Conservation (phyloP, 2,797 vertebrate genomes). For the Miichthys miiuy region DNA sequence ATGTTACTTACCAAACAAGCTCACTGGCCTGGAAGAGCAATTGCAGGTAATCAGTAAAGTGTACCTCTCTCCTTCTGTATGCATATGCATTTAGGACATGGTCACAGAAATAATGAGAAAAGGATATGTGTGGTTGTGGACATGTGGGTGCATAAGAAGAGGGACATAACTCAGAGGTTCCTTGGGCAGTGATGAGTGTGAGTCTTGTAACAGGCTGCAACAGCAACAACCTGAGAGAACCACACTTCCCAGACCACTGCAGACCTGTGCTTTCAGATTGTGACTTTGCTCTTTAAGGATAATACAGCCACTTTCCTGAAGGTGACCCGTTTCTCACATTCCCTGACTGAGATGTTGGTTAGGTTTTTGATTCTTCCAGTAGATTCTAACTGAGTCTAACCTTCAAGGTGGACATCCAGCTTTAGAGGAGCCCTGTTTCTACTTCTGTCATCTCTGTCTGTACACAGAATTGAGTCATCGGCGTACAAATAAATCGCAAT, state of each 20-base stretch:
- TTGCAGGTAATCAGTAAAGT: conserved; percentile 53
- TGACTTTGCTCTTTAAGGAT: conserved; percentile 19
- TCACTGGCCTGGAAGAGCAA: conserved; percentile 53
- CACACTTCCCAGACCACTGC: not conserved
- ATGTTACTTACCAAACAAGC: conserved; percentile 61
- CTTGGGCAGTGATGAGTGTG: conserved; percentile 1
- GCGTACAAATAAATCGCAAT: conserved; percentile 1
- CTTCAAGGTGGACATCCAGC: not conserved
- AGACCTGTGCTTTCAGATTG: not conserved
- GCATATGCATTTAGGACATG: conserved; percentile 40
- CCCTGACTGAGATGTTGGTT: not conserved
- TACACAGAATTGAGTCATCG: conserved; percentile 22
- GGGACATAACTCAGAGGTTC: not conserved
- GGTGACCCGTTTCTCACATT: not conserved
- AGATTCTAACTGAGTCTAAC: not conserved
- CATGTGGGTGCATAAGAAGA: conserved; percentile 13
- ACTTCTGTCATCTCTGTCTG: conserved; percentile 4
- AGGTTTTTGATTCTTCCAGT: not conserved
- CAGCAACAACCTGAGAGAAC: conserved; percentile 8
- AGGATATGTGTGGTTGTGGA: not conserved
- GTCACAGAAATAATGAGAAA: conserved; percentile 20
- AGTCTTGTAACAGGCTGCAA: conserved; percentile 7
- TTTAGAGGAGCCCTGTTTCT: not conserved
- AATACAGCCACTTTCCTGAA: conserved; percentile 7
- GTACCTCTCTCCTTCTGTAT: conserved; percentile 27